Conservation (phyloP, 2,797 vertebrate genomes). For the Scolopax rusticola region DNA sequence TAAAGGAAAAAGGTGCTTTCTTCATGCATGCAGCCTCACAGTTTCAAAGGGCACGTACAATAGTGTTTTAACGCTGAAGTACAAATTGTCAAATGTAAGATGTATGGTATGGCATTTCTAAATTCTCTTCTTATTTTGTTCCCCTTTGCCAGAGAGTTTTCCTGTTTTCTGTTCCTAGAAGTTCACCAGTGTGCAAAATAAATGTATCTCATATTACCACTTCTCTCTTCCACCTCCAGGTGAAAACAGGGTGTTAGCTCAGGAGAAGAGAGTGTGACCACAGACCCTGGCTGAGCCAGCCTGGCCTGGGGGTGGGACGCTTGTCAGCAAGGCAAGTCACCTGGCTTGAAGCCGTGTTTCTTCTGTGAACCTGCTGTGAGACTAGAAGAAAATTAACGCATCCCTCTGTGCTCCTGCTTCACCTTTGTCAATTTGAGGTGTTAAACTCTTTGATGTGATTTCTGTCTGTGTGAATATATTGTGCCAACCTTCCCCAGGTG, state of each 20-base stretch:
- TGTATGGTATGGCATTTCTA: neutral
- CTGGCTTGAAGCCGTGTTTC: neutral
- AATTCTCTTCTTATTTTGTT: neutral
- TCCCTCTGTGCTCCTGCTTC: neutral
- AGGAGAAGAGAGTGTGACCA: neutral
- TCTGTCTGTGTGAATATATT: neutral
- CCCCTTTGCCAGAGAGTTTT: neutral
- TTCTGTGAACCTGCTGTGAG: neutral
- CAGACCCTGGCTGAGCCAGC: neutral
- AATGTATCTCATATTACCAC: neutral
- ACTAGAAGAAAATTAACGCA: neutral
- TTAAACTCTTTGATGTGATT: slow-evolving; percentile 19
- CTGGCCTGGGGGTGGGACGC: neutral
- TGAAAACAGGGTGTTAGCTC: neutral
- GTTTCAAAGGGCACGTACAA: neutral
- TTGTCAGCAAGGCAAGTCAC: neutral
- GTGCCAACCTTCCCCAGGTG: neutral
- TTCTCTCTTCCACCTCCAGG: neutral
- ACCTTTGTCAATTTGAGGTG: slow-evolving; percentile 26
- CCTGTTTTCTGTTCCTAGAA: neutral
- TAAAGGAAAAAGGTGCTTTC: slow-evolving; percentile 1
- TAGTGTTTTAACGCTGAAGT: neutral
- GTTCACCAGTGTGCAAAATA: neutral
- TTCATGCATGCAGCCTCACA: neutral
- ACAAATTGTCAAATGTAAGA: slow-evolving; percentile 10